phyloP scores from a whole-genome alignment of 2,797 vertebrate genomes.

The Sitta carolinensis region DNA sequence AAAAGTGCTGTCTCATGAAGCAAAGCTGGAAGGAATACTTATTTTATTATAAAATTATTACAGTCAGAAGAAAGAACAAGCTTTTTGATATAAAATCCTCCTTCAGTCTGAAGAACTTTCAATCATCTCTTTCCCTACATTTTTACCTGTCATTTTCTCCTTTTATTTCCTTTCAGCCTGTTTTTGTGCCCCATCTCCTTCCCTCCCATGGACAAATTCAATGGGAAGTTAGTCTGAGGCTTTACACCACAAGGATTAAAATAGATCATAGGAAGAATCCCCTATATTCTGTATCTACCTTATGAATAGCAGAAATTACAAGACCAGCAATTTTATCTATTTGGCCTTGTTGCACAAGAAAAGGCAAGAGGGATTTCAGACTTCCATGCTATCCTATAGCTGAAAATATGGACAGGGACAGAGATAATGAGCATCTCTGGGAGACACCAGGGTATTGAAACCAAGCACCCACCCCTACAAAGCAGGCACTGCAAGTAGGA shows the following conservation, averaged over 20 bases:
- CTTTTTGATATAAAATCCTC: neutral
- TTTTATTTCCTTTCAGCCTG: neutral
- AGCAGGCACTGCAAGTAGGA: neutral
- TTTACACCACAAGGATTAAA: neutral
- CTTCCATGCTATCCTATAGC: accelerated
- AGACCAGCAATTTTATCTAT: neutral
- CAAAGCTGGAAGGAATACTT: neutral
- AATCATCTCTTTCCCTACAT: neutral
- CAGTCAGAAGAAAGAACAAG: neutral
- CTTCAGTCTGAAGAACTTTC: neutral
- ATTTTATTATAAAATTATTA: neutral
- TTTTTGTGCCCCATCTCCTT: neutral
- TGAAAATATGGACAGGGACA: neutral
- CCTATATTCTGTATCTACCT: neutral
- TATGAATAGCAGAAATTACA: neutral
- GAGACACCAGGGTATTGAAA: neutral
- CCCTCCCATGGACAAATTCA: neutral
- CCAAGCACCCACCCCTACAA: neutral
- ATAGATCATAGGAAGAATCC: neutral
- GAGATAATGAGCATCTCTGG: neutral
- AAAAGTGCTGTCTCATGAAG: constrained; percentile 38
- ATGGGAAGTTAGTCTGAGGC: neutral
- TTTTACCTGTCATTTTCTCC: neutral
- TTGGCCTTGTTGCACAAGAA: neutral
- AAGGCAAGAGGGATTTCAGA: neutral